Evolutionary conservation across 1,140 invertebrate genomes (phyloP).

Genomic region (Habropoda laboriosa): DNA sequence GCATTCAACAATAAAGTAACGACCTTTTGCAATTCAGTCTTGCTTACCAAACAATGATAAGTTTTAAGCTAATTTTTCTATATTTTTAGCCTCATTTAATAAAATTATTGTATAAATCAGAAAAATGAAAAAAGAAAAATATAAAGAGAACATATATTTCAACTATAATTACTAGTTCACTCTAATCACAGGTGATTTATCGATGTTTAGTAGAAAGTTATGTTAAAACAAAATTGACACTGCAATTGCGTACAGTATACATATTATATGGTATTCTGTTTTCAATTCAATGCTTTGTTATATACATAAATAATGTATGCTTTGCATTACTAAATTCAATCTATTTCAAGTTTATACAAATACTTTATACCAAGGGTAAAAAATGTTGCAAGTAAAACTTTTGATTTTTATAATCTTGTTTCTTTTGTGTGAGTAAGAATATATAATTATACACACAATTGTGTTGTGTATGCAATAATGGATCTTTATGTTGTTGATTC

Average conservation of each 20-base stretch:
- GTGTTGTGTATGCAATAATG: neutral
- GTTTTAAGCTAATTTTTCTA: neutral
- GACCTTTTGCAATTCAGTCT: constrained; percentile 17
- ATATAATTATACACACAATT: constrained; percentile 3
- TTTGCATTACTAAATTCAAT: neutral
- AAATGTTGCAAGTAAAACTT: constrained; percentile 1
- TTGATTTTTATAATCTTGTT: constrained; percentile 27
- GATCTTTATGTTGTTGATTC: neutral
- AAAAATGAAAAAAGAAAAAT: neutral
- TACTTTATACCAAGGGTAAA: constrained; percentile 23
- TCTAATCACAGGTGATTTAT: neutral
- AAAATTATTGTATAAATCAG: neutral
- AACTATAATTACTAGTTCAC: neutral
- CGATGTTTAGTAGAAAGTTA: constrained; percentile 1
- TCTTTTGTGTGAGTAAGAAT: constrained; percentile 1
- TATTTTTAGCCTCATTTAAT: constrained; percentile 5
- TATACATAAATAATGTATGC: constrained; percentile 7
- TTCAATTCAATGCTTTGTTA: neutral
- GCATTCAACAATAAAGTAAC: neutral
- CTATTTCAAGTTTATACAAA: constrained; percentile 1
- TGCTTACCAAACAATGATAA: neutral
- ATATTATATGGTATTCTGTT: constrained; percentile 12
- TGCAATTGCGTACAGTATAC: constrained; percentile 12
- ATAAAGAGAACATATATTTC: neutral
- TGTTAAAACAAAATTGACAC: neutral